A percentile compares a stretch with the other conserved stretches of the same genome.
Conservation (phyloP, 35 echinoderm and acorn worm species). For the Chiridota heheva region DNA sequence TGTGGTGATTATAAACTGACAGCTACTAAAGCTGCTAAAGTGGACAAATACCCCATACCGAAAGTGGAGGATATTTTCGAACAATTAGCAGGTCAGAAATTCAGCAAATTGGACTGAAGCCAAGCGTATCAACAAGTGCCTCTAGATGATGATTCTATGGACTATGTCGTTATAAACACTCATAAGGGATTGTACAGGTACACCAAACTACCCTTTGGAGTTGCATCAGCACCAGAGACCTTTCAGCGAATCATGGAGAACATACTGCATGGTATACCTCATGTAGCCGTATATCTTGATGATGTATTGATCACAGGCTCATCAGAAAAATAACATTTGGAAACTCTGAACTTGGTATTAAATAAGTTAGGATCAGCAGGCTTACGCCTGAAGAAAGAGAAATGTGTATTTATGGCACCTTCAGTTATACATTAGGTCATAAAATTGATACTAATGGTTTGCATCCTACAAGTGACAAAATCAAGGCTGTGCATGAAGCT, state of each 20-base stretch:
- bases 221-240: conserved; percentile 52
- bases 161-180: conserved; percentile 53
- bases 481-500: conserved; percentile 11
- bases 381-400: conserved; percentile 24
- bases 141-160: conserved; percentile 29
- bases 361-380: conserved; percentile 1
- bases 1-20: conserved; percentile 60
- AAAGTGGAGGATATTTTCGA: conserved; percentile 54
- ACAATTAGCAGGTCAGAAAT: conserved; percentile 13
- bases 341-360: conserved; percentile 12
- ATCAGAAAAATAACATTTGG: conserved; percentile 26
- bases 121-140: conserved; percentile 40
- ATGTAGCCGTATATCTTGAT: conserved; percentile 43
- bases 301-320: conserved; percentile 48
- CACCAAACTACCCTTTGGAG: conserved; percentile 49
- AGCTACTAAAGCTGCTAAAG: conserved; percentile 16
- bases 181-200: conserved; percentile 59
- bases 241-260: conserved; percentile 61
- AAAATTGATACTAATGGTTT: conserved; percentile 24
- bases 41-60: conserved; percentile 53
- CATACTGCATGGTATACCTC: conserved; percentile 20
- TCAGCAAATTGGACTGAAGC: conserved; percentile 24
- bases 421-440: conserved; percentile 55
- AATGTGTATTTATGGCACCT: conserved; percentile 29
- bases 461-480: conserved; percentile 16